These are phyloP conservation scores for Drosophila ezoana DNA, from an alignment of 2,888 invertebrate genomes.

Conservation along the genomic window DNA sequence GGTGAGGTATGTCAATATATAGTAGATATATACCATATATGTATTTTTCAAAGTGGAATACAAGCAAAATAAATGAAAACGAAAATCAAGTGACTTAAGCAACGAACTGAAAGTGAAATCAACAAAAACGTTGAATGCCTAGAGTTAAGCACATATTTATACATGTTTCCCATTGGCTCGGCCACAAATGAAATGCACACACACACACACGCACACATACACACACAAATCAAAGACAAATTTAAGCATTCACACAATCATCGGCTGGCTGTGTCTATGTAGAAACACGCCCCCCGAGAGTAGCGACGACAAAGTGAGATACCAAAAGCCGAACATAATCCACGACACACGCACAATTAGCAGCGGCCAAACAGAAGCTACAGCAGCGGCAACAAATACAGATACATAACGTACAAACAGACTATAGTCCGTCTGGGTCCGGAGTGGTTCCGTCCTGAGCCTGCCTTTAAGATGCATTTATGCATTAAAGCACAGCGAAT, in stretches of 20 bases:
- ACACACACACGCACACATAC: slow-evolving; percentile 1
- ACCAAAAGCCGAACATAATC: slow-evolving; percentile 63
- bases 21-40: not conserved
- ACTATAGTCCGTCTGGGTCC: slow-evolving; percentile 15
- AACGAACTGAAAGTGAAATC: slow-evolving; percentile 58
- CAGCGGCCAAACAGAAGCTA: slow-evolving; percentile 38
- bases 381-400: slow-evolving; percentile 23
- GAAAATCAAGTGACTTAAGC: slow-evolving; percentile 46
- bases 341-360: slow-evolving; percentile 67
- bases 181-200: slow-evolving; percentile 31
- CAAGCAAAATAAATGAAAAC: not conserved
- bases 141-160: slow-evolving; percentile 35
- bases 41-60: not conserved
- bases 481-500: slow-evolving; percentile 55
- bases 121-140: slow-evolving; percentile 17
- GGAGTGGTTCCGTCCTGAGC: slow-evolving; percentile 2
- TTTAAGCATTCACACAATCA: slow-evolving; percentile 50
- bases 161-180: slow-evolving; percentile 60
- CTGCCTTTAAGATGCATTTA: slow-evolving; percentile 73
- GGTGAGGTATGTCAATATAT: not conserved
- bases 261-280: slow-evolving; percentile 29
- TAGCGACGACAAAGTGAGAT: slow-evolving; percentile 70
- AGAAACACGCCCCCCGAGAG: slow-evolving; percentile 71
- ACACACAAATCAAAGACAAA: slow-evolving; percentile 12
- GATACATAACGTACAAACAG: slow-evolving; percentile 15